Evolutionary conservation across 2,797 vertebrate genomes (phyloP).

Genomic region (Acanthis flammea): DNA sequence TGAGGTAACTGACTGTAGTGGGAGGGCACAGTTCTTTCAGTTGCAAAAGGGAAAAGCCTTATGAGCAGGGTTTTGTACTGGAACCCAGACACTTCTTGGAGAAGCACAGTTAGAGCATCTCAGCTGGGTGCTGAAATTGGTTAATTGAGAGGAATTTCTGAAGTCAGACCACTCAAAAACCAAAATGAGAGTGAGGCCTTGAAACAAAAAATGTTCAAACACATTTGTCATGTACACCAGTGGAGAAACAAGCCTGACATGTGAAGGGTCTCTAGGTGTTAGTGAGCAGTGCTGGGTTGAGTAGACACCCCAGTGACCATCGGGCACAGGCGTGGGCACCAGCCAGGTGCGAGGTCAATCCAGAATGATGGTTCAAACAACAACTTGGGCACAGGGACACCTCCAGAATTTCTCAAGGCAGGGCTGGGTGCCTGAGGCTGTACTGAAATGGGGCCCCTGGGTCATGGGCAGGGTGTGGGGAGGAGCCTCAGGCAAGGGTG

Average conservation of each 20-base stretch:
- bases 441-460: not conserved
- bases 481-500: not conserved
- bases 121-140: not conserved
- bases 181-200: not conserved
- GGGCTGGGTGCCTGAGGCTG: not conserved
- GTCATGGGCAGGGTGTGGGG: not conserved
- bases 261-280: fast-evolving
- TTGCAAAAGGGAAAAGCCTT: not conserved
- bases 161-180: not conserved
- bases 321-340: fast-evolving
- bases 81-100: not conserved
- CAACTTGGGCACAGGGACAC: not conserved
- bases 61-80: not conserved
- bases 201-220: not conserved
- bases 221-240: not conserved
- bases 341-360: not conserved
- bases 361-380: not conserved
- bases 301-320: not conserved
- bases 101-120: not conserved
- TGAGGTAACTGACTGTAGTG: not conserved
- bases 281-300: not conserved
- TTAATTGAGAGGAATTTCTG: not conserved
- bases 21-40: not conserved
- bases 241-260: fast-evolving
- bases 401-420: not conserved